A percentile compares a stretch with the other conserved stretches of the same genome.
Conservation (phyloP, 2,113 vertebrate genomes). For the Oncorhynchus nerka region DNA sequence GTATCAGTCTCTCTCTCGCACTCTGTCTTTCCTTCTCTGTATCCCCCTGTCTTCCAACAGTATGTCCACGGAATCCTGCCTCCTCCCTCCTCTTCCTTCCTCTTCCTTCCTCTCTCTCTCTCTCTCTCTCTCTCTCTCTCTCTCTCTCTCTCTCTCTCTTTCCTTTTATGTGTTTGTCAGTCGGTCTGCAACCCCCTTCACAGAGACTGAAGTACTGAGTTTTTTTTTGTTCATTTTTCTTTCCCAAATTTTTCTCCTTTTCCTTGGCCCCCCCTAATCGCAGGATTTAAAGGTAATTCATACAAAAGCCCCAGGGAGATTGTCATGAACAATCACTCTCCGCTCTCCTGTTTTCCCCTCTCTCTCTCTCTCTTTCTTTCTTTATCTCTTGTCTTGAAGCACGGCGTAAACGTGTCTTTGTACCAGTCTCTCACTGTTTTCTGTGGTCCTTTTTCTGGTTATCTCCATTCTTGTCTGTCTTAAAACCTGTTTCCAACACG, state of each 20-base stretch:
- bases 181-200: slow-evolving; percentile 38
- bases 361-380: background rate
- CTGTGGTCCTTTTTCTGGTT: slow-evolving; percentile 80
- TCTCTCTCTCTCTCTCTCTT: background rate
- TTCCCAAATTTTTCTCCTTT: slow-evolving; percentile 93
- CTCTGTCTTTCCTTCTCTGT: slow-evolving; percentile 26
- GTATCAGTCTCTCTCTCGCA: background rate
- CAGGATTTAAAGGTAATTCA: slow-evolving; percentile 85
- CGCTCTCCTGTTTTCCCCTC: slow-evolving; percentile 56
- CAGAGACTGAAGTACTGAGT: slow-evolving; percentile 63
- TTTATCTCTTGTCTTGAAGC: slow-evolving; percentile 77
- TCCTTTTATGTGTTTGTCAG: slow-evolving; percentile 23
- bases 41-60: slow-evolving; percentile 12
- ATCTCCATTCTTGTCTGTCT: slow-evolving; percentile 86
- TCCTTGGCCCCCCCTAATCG: slow-evolving; percentile 79
- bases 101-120: background rate
- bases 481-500: slow-evolving; percentile 70
- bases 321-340: slow-evolving; percentile 84
- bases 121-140: background rate
- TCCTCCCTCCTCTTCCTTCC: background rate
- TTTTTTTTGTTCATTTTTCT: slow-evolving; percentile 71
- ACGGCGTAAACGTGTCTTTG: slow-evolving; percentile 86
- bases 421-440: slow-evolving; percentile 81
- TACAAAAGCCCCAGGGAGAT: slow-evolving; percentile 88
- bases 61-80: background rate